Evolutionary conservation across 37 sponge, comb jelly and placozoan species (phyloP).

Genomic region (Beroe ovata): DNA sequence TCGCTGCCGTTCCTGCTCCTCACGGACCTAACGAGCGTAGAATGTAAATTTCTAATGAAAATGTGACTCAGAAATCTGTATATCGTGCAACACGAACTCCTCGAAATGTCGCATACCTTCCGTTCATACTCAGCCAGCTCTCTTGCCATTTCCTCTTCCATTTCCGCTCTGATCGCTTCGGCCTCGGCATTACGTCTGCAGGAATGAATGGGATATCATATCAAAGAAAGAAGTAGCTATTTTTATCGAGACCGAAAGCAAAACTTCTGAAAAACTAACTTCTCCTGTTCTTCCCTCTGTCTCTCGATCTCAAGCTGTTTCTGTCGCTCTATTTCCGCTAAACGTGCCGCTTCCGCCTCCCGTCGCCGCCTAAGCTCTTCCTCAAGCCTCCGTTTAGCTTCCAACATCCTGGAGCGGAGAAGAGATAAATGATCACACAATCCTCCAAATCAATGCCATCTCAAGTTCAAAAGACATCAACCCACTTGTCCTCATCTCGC

Average conservation of each 20-base stretch:
- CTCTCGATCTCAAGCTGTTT: slow-evolving; percentile 45
- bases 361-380: slow-evolving; percentile 42
- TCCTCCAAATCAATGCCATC: too few relatives aligned
- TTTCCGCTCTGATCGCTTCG: slow-evolving; percentile 9
- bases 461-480: too few relatives aligned
- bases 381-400: slow-evolving; percentile 47
- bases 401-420: slow-evolving; percentile 50
- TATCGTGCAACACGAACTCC: not conserved
- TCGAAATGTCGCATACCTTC: slow-evolving; percentile 1
- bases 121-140: slow-evolving; percentile 57
- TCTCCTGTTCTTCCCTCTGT: slow-evolving; percentile 43
- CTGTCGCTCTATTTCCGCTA: slow-evolving; percentile 65
- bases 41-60: not conserved
- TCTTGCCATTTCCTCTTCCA: slow-evolving; percentile 61
- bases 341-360: slow-evolving; percentile 33
- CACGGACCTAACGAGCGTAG: slow-evolving; percentile 6
- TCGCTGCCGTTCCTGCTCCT: slow-evolving; percentile 23
- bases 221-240: too few relatives aligned
- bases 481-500: slow-evolving; percentile 51
- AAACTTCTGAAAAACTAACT: slow-evolving; percentile 2
- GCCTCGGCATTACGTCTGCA: slow-evolving; percentile 27
- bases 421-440: not conserved
- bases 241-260: too few relatives aligned
- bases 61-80: not conserved
- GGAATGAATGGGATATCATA: not conserved